Evolutionary conservation across 2,113 vertebrate species (phyloP), one percentile per base, ranked within the genome.

Genomic region (Mastomys natalensis): DNA sequence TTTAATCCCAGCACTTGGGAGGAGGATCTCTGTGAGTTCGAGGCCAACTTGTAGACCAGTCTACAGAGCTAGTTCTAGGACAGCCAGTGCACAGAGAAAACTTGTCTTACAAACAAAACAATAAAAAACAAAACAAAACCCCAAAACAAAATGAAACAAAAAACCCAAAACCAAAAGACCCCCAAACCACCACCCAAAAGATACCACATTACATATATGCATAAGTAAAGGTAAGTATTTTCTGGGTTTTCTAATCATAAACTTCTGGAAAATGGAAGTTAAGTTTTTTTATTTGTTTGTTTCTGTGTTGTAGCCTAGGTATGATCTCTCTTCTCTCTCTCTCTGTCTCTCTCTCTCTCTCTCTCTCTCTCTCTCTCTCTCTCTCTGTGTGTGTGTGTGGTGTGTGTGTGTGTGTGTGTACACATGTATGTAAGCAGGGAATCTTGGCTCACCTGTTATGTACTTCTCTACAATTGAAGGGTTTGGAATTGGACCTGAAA

Each of bases 391-490:
- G 58, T 60, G 58, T 22, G 58, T 19, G 58, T 60, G 53, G 53
- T 40, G 76, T 10, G 3, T 8, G 10, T 24, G 17, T 22, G 19
- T 21, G 16, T 31, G 13, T 17, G 29, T 1, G 1, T 4, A 0
- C 7, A 6, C 9, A 13, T 76, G 73, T 76, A 22, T 85, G 29
- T 64, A 45, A 29, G 40, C 16, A 85, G 13, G 82, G 60, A 19
- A 62, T 45, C 82, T 85, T 64, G 8, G 60, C 26, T 85, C 60
- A 64, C 26, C 16, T 85, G 40, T 64, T 85, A 29, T 31, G 40
- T 34, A 45, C 60, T 31, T 85, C 60, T 82, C 55, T 26, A 85
- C 26, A 85, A 31, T 45, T 85, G 58, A 40, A 45, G 40, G 31
- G 0, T 74, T 16, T 87, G n/a, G 29, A 72, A 40, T 22, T 6